A percentile compares a stretch with the other conserved stretches of the same genome.
phyloP scores from a whole-genome alignment of 1,140 invertebrate species.

The Oryctes rhinoceros region DNA sequence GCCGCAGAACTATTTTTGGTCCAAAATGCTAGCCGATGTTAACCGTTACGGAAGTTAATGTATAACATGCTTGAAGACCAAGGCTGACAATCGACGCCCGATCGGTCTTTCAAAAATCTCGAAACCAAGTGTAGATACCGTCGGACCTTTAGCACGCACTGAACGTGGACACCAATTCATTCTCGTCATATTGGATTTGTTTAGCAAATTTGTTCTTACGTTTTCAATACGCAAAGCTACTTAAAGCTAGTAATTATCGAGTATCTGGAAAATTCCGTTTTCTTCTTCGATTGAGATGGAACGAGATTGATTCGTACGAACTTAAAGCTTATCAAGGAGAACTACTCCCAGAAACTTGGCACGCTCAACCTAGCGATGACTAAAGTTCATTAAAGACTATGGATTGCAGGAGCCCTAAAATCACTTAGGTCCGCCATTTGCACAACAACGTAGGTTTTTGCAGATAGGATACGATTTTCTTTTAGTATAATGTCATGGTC shows the following conservation, averaged over 20 bases:
- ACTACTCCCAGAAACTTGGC: neutral
- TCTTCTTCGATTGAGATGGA: neutral
- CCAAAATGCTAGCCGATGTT: conserved; percentile 26
- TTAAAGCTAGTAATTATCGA: neutral
- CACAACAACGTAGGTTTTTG: too few species aligned
- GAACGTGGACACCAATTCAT: conserved; percentile 24
- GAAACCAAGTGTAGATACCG: conserved; percentile 24
- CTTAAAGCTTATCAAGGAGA: conserved; percentile 1
- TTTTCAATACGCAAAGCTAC: conserved; percentile 35
- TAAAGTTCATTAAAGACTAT: too few species aligned
- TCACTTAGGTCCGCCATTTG: too few species aligned
- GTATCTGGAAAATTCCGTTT: conserved; percentile 28
- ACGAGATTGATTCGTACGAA: neutral
- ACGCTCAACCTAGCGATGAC: too few species aligned
- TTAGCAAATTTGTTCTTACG: too few species aligned
- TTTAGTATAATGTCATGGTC: too few species aligned
- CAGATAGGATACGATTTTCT: too few species aligned
- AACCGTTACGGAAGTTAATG: neutral
- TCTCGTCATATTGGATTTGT: conserved; percentile 27
- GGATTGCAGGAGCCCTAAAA: too few species aligned
- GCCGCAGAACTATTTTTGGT: neutral
- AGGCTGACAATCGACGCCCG: neutral
- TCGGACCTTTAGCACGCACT: conserved; percentile 35
- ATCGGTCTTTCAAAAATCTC: neutral
- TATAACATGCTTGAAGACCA: neutral